A percentile compares a stretch with the other conserved stretches of the same genome.
Evolutionary conservation across 2,113 vertebrate genomes (phyloP).

Genomic region (Pardalotus punctatus): DNA sequence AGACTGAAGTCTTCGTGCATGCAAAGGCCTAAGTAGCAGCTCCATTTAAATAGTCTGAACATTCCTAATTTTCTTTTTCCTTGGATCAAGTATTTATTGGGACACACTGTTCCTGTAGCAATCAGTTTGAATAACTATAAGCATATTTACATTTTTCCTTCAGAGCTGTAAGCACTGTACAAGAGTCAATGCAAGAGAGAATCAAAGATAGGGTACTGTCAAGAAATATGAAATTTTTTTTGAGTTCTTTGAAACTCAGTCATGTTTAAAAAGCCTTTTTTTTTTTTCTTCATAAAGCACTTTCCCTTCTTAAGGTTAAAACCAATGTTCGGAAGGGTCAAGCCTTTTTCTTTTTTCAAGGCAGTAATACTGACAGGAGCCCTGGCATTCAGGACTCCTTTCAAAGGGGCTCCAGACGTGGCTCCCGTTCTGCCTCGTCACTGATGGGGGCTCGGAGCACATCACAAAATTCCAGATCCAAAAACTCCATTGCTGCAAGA

Average conservation of each 20-base stretch:
- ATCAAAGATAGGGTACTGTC: neutral
- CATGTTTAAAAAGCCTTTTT: neutral
- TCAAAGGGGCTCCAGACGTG: neutral
- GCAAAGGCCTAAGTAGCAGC: neutral
- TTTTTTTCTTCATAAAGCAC: neutral
- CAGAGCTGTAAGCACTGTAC: neutral
- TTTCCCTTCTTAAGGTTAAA: neutral
- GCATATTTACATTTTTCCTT: neutral
- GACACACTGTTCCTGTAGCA: neutral
- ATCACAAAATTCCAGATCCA: neutral
- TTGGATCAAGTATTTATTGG: neutral
- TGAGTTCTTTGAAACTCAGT: neutral
- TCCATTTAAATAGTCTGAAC: neutral
- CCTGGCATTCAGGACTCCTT: neutral
- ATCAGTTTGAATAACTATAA: neutral
- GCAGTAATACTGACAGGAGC: neutral
- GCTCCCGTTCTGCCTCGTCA: neutral
- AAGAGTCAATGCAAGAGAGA: neutral
- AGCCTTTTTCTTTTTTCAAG: neutral
- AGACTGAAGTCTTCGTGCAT: neutral
- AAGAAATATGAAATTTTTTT: neutral
- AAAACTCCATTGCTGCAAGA: neutral
- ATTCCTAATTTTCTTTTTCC: neutral
- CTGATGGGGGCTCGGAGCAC: neutral
- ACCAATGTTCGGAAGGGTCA: neutral